A percentile compares a stretch with the other conserved stretches of the same genome.
Evolutionary conservation across 2,888 invertebrate genomes (phyloP).

Genomic region (Maniola hyperantus): DNA sequence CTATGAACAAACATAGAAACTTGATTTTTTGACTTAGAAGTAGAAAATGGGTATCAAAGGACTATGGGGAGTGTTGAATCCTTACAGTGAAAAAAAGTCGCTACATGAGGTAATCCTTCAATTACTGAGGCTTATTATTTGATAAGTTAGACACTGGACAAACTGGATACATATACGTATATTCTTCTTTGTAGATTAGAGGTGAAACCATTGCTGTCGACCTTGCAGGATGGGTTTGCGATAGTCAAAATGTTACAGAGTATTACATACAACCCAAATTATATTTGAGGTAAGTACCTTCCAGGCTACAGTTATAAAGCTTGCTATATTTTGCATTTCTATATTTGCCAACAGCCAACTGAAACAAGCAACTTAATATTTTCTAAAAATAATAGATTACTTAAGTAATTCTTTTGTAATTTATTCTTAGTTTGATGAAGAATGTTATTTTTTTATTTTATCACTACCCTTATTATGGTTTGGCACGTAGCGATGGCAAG

Average conservation of each 20-base stretch:
- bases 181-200: slow-evolving; percentile 64
- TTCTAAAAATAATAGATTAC: too few relatives aligned
- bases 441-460: too few relatives aligned
- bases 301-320: too few relatives aligned
- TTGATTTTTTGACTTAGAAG: background rate
- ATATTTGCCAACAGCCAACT: too few relatives aligned
- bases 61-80: slow-evolving; percentile 91
- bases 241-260: slow-evolving; percentile 90
- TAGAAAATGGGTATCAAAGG: slow-evolving; percentile 92
- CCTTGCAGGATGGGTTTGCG: slow-evolving; percentile 95
- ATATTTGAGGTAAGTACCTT: slow-evolving; percentile 89
- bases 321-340: too few relatives aligned
- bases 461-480: too few relatives aligned
- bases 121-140: background rate
- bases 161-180: background rate
- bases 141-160: slow-evolving; percentile 14
- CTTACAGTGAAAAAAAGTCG: slow-evolving; percentile 89
- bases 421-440: too few relatives aligned
- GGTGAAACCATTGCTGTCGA: slow-evolving; percentile 94
- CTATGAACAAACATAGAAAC: background rate
- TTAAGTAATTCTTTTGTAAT: too few relatives aligned
- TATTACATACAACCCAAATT: slow-evolving; percentile 89
- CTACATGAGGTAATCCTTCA: slow-evolving; percentile 84
- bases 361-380: too few relatives aligned
- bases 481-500: too few relatives aligned